phyloP scores from a whole-genome alignment of 2,888 invertebrate species.

The Hedychridium roseum region DNA sequence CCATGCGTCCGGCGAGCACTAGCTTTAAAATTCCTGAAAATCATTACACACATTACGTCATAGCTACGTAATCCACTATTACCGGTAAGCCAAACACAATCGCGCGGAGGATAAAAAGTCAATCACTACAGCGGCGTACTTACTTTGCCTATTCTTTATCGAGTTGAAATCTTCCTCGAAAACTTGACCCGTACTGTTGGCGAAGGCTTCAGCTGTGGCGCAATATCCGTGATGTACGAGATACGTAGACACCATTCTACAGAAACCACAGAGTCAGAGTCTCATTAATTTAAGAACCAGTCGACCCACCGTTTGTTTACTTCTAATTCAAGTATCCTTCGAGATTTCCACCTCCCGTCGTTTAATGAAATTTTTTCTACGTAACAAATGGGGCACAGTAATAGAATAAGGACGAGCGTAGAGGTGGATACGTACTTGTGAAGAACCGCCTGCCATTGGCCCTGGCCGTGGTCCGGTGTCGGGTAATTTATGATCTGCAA shows the following conservation, averaged over 20 bases:
- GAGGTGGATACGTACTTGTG: conserved; percentile 85
- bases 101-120: background rate
- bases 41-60: background rate
- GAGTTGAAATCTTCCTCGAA: conserved; percentile 93
- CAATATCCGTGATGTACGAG: conserved; percentile 98
- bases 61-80: too few relatives aligned
- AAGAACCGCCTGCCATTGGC: conserved; percentile 91
- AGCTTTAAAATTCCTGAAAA: conserved; percentile 86
- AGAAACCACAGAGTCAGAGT: conserved; percentile 39
- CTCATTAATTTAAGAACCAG: conserved; percentile 14
- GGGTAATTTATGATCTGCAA: conserved; percentile 88
- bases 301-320: conserved; percentile 15
- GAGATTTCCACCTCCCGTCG: conserved; percentile 8
- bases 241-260: conserved; percentile 95
- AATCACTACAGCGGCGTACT: conserved; percentile 51
- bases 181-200: conserved; percentile 86
- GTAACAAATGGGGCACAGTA: too few relatives aligned
- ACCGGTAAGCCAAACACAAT: background rate
- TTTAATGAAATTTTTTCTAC: too few relatives aligned
- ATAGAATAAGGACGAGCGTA: too few relatives aligned
- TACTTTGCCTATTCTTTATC: conserved; percentile 96
- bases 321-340: conserved; percentile 11
- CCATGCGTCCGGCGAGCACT: conserved; percentile 91
- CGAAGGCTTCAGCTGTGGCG: conserved; percentile 94
- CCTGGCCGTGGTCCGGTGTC: conserved; percentile 80